Percentiles rank a stretch among this genome's conserved stretches.
Conservation (phyloP, 1,140 invertebrate genomes). For the Armadillidium nasatum region DNA sequence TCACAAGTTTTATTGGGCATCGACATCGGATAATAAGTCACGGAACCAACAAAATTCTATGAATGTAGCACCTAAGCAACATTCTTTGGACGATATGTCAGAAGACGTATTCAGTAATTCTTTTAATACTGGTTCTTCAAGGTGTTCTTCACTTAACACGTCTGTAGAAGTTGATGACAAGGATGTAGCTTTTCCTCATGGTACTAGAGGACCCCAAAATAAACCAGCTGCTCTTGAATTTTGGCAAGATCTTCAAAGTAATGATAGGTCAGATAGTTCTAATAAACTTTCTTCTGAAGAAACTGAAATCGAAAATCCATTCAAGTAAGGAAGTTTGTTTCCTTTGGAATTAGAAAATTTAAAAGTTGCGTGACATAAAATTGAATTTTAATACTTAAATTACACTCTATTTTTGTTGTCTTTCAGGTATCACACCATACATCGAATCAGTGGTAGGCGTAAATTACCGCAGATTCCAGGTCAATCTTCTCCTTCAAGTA, state of each 20-base stretch:
- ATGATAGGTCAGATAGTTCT: not conserved
- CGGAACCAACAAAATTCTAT: not conserved
- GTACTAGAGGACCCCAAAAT: not conserved
- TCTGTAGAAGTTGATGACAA: conserved; percentile 37
- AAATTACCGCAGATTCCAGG: conserved; percentile 42
- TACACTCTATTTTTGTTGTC: too few species aligned
- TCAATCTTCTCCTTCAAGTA: not conserved
- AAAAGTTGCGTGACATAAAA: not conserved
- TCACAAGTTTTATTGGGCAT: conserved; percentile 40
- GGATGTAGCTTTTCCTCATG: conserved; percentile 8
- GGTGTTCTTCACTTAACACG: conserved; percentile 39
- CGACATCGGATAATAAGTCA: not conserved
- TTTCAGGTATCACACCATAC: conserved; percentile 46
- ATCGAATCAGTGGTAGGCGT: conserved; percentile 45
- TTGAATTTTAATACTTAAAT: not conserved
- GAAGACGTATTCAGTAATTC: conserved; percentile 32
- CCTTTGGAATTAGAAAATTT: not conserved
- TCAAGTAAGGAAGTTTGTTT: conserved; percentile 30
- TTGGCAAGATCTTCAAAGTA: conserved; percentile 43
- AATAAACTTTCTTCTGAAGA: not conserved
- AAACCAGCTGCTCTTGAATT: conserved; percentile 45
- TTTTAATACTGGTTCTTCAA: conserved; percentile 26
- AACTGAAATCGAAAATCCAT: conserved; percentile 34
- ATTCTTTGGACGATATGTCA: conserved; percentile 27
- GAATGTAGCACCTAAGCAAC: not conserved